Percentiles rank a stretch among this genome's conserved stretches.
Evolutionary conservation across 2,797 vertebrate genomes (phyloP).

Genomic region (Sphenopsis melanotis): DNA sequence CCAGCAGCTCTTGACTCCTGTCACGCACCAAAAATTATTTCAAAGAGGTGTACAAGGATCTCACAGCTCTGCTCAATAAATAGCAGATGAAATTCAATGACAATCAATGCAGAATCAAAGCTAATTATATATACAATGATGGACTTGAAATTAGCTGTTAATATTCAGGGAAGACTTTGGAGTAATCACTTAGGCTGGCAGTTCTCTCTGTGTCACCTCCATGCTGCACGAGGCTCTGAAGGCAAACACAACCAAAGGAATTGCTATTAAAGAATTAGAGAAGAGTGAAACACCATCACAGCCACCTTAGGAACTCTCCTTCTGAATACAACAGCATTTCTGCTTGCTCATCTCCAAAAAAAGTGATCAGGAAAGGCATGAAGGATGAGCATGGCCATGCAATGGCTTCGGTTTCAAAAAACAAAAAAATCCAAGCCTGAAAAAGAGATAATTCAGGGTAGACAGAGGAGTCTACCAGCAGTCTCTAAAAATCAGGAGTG

Average conservation of each 20-base stretch:
- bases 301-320: neutral
- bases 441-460: neutral
- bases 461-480: neutral
- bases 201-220: neutral
- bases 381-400: neutral
- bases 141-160: slow-evolving; percentile 55
- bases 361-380: neutral
- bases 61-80: slow-evolving; percentile 1
- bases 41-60: neutral
- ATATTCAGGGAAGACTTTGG: slow-evolving; percentile 36
- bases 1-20: neutral
- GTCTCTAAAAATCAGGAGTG: neutral
- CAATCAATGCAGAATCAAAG: slow-evolving; percentile 52
- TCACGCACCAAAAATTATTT: neutral
- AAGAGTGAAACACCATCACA: neutral
- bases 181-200: slow-evolving; percentile 23
- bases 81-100: slow-evolving; percentile 51
- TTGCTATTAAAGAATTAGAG: neutral
- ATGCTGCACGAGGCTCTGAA: neutral
- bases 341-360: neutral
- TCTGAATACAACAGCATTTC: neutral
- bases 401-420: neutral
- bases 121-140: slow-evolving; percentile 48
- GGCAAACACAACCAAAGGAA: slow-evolving; percentile 1
- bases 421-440: neutral